phyloP scores from a whole-genome alignment of 2,797 vertebrate genomes.

The Catamblyrhynchus diadema region DNA sequence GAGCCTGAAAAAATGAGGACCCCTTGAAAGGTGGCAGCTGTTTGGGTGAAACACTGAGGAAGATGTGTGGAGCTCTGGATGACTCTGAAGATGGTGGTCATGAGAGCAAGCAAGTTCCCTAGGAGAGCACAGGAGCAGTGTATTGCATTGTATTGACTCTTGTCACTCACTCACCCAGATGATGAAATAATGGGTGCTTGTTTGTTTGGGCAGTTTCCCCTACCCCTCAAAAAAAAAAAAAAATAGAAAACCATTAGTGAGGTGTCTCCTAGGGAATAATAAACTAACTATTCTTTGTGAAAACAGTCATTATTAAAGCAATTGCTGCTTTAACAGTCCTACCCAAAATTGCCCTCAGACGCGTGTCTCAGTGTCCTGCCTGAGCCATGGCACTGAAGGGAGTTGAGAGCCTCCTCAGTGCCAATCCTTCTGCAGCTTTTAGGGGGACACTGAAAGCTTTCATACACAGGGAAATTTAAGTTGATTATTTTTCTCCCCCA shows the following conservation, averaged over 20 bases:
- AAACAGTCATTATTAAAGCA: not conserved
- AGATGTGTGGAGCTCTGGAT: not conserved
- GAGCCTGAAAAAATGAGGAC: not conserved
- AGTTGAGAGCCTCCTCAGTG: not conserved
- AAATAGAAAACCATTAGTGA: not conserved
- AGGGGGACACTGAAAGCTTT: not conserved
- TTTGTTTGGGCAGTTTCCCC: not conserved
- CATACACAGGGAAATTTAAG: rapidly evolving
- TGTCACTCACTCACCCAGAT: not conserved
- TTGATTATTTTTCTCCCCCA: not conserved
- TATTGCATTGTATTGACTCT: not conserved
- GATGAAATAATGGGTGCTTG: not conserved
- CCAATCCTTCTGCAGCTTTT: not conserved
- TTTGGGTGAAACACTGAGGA: not conserved
- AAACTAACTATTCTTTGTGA: not conserved
- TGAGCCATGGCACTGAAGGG: not conserved
- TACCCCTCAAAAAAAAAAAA: not conserved
- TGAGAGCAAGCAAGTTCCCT: not conserved
- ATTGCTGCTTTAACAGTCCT: not conserved
- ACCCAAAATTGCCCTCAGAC: not conserved
- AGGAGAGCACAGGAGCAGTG: not conserved
- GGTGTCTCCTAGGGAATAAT: not conserved
- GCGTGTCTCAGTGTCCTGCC: not conserved
- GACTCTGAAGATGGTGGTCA: not conserved
- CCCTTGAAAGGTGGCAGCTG: not conserved